Conservation (phyloP, 1,140 invertebrate genomes). For the Sycobia sp. region DNA sequence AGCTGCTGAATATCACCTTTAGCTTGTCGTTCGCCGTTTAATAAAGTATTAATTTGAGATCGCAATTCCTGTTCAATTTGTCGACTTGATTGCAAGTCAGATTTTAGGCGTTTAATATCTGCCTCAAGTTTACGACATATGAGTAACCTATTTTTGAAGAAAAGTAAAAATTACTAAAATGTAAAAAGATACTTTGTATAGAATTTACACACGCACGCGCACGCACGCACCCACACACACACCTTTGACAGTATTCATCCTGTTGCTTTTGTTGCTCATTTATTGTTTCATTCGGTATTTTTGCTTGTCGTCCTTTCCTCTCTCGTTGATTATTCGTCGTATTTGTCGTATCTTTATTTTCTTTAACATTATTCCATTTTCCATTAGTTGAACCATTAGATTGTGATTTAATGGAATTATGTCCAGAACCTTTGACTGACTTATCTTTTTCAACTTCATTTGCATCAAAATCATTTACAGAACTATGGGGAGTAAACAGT, state of each 20-base stretch:
- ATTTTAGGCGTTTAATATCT: conserved; percentile 81
- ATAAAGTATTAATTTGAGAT: conserved; percentile 73
- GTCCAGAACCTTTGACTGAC: conserved; percentile 53
- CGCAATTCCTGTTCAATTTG: conserved; percentile 84
- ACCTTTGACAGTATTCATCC: conserved; percentile 69
- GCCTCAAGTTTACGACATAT: conserved; percentile 66
- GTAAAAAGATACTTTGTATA: background rate
- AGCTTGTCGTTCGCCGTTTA: conserved; percentile 71
- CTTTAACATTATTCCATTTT: conserved; percentile 63
- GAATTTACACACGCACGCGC: conserved; percentile 3
- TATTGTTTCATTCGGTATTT: conserved; percentile 62
- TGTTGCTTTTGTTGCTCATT: conserved; percentile 66
- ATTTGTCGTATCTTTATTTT: conserved; percentile 58
- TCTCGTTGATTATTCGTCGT: conserved; percentile 66
- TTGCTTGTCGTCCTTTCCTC: conserved; percentile 63
- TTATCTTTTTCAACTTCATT: conserved; percentile 66
- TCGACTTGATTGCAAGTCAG: conserved; percentile 77
- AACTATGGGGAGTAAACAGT: conserved; percentile 51
- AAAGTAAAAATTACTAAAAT: conserved; percentile 2
- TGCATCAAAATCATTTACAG: conserved; percentile 65
- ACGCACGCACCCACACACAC: no score
- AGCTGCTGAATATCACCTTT: conserved; percentile 77
- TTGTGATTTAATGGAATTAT: conserved; percentile 55
- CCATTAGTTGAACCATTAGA: conserved; percentile 54
- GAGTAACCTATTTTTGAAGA: conserved; percentile 51